Percentiles rank a stretch among this genome's conserved stretches.
phyloP scores from a whole-genome alignment of 1,140 invertebrate species.

The Trichonephila clavata region DNA sequence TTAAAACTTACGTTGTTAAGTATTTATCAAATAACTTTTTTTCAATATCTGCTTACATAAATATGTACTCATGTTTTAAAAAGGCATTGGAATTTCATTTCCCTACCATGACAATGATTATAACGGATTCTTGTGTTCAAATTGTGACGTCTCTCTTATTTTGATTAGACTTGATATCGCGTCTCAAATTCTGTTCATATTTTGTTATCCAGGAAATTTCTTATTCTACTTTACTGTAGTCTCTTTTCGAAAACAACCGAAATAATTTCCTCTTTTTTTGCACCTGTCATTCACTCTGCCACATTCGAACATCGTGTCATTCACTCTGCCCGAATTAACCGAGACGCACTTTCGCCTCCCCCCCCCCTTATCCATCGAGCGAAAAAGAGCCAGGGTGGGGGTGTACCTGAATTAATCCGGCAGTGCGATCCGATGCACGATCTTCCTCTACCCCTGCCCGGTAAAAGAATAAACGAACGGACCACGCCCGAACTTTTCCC shows the following conservation, averaged over 20 bases:
- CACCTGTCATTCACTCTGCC: not conserved
- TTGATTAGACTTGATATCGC: too few species aligned
- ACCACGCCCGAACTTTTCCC: conserved; percentile 38
- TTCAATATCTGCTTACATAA: too few species aligned
- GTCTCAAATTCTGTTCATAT: too few species aligned
- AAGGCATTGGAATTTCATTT: too few species aligned
- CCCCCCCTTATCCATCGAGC: not conserved
- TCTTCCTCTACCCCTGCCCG: not conserved
- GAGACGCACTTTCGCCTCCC: not conserved
- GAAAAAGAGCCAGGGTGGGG: not conserved
- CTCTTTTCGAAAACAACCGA: not conserved
- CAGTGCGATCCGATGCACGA: not conserved
- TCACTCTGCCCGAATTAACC: not conserved
- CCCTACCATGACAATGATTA: too few species aligned
- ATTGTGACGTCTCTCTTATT: too few species aligned
- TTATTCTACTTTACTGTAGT: too few species aligned
- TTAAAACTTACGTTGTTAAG: too few species aligned
- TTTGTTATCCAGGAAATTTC: too few species aligned
- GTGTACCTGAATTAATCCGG: not conserved
- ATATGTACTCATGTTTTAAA: too few species aligned
- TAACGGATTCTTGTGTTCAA: too few species aligned
- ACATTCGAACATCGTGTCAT: not conserved
- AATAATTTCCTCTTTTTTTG: not conserved
- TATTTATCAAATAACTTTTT: too few species aligned
- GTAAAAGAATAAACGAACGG: not conserved